These are phyloP conservation scores for Cataglyphis hispanica DNA, from an alignment of 1,140 invertebrate genomes.

Conservation along the genomic window DNA sequence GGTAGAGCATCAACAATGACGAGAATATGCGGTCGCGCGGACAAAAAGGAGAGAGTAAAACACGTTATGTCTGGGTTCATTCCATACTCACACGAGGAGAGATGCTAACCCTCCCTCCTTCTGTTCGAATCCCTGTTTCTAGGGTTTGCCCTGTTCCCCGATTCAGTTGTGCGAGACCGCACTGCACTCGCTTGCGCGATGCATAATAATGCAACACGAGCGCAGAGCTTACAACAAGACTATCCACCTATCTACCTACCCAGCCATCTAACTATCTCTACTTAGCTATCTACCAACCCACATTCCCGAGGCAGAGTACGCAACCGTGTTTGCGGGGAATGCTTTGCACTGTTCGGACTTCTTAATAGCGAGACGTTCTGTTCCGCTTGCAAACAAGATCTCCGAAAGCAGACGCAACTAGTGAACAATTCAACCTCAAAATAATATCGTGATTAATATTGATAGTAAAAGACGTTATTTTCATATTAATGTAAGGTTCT, in stretches of 20 bases:
- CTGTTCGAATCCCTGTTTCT: constrained; percentile 1
- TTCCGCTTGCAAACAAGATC: neutral
- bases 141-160: constrained; percentile 28
- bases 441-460: neutral
- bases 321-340: constrained; percentile 18
- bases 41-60: neutral
- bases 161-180: constrained; percentile 47
- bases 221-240: constrained; percentile 49
- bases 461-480: neutral
- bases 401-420: neutral
- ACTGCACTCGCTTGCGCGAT: constrained; percentile 62
- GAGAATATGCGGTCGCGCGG: neutral
- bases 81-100: neutral
- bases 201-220: constrained; percentile 68
- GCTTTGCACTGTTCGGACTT: neutral
- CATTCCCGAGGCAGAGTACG: constrained; percentile 20
- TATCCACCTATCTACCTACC: constrained; percentile 34
- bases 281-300: constrained; percentile 21
- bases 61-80: neutral
- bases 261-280: constrained; percentile 41
- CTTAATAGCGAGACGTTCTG: neutral
- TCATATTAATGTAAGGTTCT: neutral
- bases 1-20: neutral
- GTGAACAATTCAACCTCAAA: neutral
- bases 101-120: constrained; percentile 20